phyloP scores from a whole-genome alignment of 2,797 vertebrate species.

The Rhynchonycteris naso region DNA sequence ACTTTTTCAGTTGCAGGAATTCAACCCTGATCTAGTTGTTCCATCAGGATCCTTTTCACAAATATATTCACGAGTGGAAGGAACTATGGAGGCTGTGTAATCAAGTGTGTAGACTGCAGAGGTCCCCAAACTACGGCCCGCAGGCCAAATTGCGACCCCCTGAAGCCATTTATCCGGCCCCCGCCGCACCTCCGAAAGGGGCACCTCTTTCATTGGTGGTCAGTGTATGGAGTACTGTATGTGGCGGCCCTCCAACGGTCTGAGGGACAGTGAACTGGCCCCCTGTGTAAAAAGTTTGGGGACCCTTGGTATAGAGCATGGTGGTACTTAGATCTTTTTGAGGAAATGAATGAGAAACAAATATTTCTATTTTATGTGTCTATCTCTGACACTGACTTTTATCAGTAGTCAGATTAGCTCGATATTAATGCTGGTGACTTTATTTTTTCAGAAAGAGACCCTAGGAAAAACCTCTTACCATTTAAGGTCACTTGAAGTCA shows the following conservation, averaged over 20 bases:
- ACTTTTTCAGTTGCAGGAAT: not conserved
- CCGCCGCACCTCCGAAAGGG: too few species aligned
- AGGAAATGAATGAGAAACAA: conserved; percentile 40
- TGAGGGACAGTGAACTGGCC: too few species aligned
- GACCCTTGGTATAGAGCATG: too few species aligned
- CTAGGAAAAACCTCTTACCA: not conserved
- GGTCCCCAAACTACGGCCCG: too few species aligned
- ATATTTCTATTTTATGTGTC: not conserved
- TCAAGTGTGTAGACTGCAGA: not conserved
- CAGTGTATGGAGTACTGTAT: too few species aligned
- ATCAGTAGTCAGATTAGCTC: not conserved
- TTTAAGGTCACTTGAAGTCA: not conserved
- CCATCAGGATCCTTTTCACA: not conserved
- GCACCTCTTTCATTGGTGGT: too few species aligned
- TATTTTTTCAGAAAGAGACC: not conserved
- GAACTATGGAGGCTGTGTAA: not conserved
- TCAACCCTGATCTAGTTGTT: not conserved
- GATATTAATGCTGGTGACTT: not conserved
- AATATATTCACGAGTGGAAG: not conserved
- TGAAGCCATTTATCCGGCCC: too few species aligned
- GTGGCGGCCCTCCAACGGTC: too few species aligned
- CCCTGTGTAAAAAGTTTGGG: too few species aligned
- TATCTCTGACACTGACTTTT: not conserved
- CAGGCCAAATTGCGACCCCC: too few species aligned
- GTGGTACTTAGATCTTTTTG: not conserved